Evolutionary conservation across 2,888 invertebrate genomes (phyloP).

Genomic region (Ethmia dodecea): DNA sequence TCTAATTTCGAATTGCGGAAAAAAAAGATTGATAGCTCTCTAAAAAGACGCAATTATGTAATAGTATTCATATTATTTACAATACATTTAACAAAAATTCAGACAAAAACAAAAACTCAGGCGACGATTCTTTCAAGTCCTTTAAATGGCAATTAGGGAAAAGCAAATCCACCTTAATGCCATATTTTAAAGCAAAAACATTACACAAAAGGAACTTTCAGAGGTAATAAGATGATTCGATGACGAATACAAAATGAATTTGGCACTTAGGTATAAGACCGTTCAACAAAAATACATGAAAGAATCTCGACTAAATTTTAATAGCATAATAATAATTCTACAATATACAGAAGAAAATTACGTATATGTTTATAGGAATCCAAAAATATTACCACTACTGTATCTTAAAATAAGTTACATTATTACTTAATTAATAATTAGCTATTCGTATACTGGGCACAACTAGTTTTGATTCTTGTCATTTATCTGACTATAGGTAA

Average conservation of each 20-base stretch:
- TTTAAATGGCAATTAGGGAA: conserved; percentile 17
- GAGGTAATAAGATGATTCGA: conserved; percentile 46
- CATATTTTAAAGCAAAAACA: conserved; percentile 22
- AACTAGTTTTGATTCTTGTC: conserved; percentile 77
- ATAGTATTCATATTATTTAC: conserved; percentile 57
- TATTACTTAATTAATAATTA: conserved; percentile 61
- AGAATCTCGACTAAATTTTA: conserved; percentile 58
- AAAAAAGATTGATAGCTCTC: too few relatives aligned
- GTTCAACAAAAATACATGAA: conserved; percentile 42
- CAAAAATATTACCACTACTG: conserved; percentile 76
- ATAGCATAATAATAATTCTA: conserved; percentile 23
- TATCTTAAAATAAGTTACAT: conserved; percentile 75
- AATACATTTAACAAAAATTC: conserved; percentile 51
- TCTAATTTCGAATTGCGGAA: conserved; percentile 39
- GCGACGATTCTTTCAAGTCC: conserved; percentile 54
- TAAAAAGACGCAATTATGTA: too few relatives aligned
- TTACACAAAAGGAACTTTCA: conserved; percentile 47
- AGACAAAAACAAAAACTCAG: conserved; percentile 43
- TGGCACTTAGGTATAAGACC: conserved; percentile 66
- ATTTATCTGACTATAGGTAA: conserved; percentile 74
- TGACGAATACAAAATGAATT: conserved; percentile 53
- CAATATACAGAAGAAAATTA: conserved; percentile 61
- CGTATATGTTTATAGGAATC: conserved; percentile 78
- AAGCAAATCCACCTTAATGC: conserved; percentile 2
- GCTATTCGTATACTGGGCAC: conserved; percentile 78